A percentile compares a stretch with the other conserved stretches of the same genome.
These are phyloP conservation scores for Fukomys damarensis DNA, from an alignment of 2,113 vertebrate genomes.

Conservation along the genomic window DNA sequence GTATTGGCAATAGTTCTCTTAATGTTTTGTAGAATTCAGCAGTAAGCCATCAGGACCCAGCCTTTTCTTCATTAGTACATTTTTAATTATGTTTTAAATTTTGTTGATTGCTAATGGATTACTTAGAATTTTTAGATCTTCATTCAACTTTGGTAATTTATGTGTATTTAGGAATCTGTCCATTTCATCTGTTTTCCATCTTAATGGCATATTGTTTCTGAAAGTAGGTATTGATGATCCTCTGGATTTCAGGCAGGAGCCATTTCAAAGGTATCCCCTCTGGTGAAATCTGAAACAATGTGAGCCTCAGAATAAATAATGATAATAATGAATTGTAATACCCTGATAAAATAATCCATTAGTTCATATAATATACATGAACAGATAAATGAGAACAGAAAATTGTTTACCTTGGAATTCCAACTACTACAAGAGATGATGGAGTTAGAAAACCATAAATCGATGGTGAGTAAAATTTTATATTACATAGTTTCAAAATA, in stretches of 20 bases:
- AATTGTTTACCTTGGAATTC: neutral
- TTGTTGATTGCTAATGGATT: too few relatives aligned
- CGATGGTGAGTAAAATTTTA: neutral
- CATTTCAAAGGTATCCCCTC: neutral
- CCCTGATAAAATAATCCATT: neutral
- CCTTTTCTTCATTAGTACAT: too few relatives aligned
- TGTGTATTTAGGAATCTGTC: too few relatives aligned
- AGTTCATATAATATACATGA: neutral
- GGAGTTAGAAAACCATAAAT: neutral
- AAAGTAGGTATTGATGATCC: too few relatives aligned
- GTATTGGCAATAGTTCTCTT: too few relatives aligned
- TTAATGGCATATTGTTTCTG: too few relatives aligned
- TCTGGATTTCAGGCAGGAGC: neutral
- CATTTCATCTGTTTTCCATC: too few relatives aligned
- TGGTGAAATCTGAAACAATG: neutral
- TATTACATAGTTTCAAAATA: constrained; percentile 20
- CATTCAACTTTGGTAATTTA: too few relatives aligned
- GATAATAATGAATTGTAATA: neutral
- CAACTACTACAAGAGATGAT: neutral
- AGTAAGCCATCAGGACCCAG: too few relatives aligned
- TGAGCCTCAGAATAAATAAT: constrained; percentile 27
- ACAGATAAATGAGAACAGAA: neutral
- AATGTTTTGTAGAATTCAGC: too few relatives aligned
- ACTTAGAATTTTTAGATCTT: too few relatives aligned
- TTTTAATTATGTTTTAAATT: too few relatives aligned